A percentile compares a stretch with the other conserved stretches of the same genome.
These are phyloP conservation scores for Dryas iulia DNA, from an alignment of 1,140 invertebrate species.

Conservation along the genomic window DNA sequence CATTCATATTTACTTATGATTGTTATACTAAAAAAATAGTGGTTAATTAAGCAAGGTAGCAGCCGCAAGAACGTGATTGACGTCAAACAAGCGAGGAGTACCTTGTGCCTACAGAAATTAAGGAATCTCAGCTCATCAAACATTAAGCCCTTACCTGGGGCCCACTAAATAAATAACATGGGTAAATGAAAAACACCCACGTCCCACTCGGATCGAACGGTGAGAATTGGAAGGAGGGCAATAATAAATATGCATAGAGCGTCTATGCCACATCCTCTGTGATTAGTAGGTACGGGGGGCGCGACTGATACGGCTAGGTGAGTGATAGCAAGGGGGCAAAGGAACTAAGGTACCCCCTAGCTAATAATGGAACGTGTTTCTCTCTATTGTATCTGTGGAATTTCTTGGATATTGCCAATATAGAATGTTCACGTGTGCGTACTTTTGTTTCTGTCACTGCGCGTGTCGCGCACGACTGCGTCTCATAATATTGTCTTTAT, in stretches of 20 bases:
- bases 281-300: slow-evolving; percentile 65
- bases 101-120: slow-evolving; percentile 61
- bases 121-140: slow-evolving; percentile 74
- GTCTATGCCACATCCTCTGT: slow-evolving; percentile 76
- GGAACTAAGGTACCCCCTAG: slow-evolving; percentile 63
- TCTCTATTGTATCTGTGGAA: slow-evolving; percentile 68
- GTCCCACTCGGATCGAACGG: slow-evolving; percentile 56
- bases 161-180: slow-evolving; percentile 73
- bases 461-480: slow-evolving; percentile 25
- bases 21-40: neutral
- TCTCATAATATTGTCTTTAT: slow-evolving; percentile 40
- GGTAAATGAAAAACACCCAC: slow-evolving; percentile 76
- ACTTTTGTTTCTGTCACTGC: slow-evolving; percentile 70
- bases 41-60: neutral
- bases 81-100: slow-evolving; percentile 33
- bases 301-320: slow-evolving; percentile 64
- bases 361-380: slow-evolving; percentile 74
- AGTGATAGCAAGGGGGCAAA: slow-evolving; percentile 71
- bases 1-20: too few species aligned
- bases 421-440: slow-evolving; percentile 64
- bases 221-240: slow-evolving; percentile 71
- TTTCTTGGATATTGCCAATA: slow-evolving; percentile 79
- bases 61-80: slow-evolving; percentile 49
- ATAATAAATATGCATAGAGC: slow-evolving; percentile 79
- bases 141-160: slow-evolving; percentile 70